Evolutionary conservation across 1,140 invertebrate genomes (phyloP), one percentile per base, ranked within the genome.

Genomic region (Antheraea pernyi): DNA sequence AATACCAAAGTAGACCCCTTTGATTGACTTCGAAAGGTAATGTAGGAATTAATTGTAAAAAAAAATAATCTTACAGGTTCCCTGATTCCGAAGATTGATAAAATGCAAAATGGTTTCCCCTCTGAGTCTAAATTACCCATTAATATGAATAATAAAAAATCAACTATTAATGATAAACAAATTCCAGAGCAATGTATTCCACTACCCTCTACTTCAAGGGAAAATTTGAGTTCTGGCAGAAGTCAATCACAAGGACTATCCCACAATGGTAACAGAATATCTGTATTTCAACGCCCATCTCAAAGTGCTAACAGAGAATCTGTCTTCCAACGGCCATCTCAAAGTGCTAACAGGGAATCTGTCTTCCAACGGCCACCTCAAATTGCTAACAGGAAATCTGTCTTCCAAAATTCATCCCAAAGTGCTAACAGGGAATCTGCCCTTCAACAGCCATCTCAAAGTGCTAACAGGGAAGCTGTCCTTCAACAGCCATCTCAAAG

Each of bases 251-350:
- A 9, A 42, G 22, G 22, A 30, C 4, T 4, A 2, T 30, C 22
- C 22, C 22, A 30, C 22, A 30, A 30, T 30, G 22, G 22, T 30
- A 30, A 30, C 22, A 30, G 22, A 30, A 30, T 30, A 30, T 30
- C 22, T 30, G 22, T 30, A 1, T 30, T 30, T 4, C 22, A 30
- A 30, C 22, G 22, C 1, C 22, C 1, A 1, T 30, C 22, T 30
- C 39, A 11, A 42, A 42, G 11, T 11, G 39, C 8, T 42, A 42
- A 42, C 39, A 42, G 39, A 7, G 39, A 42, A 42, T 86, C 88
- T 2, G 88, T 92, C 0, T 92, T 91, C 75, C 86, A 91, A n/a
- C 72, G 90, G 19, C 68, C 91, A 0, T 91, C 22, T 30, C 22
- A 30, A 30, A 30, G 22, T 30, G 22, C 22, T 30, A 30, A 30